Base-by-base conservation (phyloP, 2,888 invertebrate species). In the Ellobium chinense region DNA sequence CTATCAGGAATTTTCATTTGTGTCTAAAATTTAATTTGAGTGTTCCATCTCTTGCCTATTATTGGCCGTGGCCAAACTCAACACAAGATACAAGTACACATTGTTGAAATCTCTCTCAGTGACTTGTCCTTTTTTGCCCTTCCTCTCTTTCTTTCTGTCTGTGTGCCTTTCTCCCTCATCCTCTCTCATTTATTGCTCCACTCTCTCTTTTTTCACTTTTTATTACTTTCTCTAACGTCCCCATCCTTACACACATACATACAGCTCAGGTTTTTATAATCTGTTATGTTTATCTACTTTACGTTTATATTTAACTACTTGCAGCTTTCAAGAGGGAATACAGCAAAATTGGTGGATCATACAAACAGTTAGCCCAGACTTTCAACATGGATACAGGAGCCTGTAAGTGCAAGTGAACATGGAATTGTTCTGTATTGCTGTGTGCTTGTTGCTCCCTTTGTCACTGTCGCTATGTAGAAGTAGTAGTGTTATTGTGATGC, bases 301-400 rank as follows among this genome's bases (percentile, higher is more conserved):
- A n/a, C n/a, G n/a, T n/a, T n/a, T n/a, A n/a, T n/a, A n/a, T n/a
- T n/a, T n/a, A n/a, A n/a, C n/a, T n/a, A n/a, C n/a, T 66, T 39
- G 7, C 86, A 94, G 92, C 96, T 36, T 97, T 97, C 92, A 97
- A 96, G 93, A 95, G 96, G 88, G 99, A 99, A 91, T 98, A 96
- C 92, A 96, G 96, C 91, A 97, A 97, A 92, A 95, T 98, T 83
- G 97, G 98, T 0, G 96, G 96, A 89, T 96, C 97, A 21, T 96
- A 99, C 91, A 96, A 95, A 76, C 95, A 95, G 63, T 93, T 99
- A 82, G 97, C 98, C 3, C 95, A 96, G 87, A 96, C 98, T 0
- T 95, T 98, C 87, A 96, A 96, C 89, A 94, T 96, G 85, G 97
- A 97, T 90, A 95, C 96, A 89, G 87, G 90, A 72, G 85, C 90